Evolutionary conservation across 2,888 invertebrate genomes (phyloP), one percentile per base, ranked within the genome.

Genomic region (Philereme transversata): DNA sequence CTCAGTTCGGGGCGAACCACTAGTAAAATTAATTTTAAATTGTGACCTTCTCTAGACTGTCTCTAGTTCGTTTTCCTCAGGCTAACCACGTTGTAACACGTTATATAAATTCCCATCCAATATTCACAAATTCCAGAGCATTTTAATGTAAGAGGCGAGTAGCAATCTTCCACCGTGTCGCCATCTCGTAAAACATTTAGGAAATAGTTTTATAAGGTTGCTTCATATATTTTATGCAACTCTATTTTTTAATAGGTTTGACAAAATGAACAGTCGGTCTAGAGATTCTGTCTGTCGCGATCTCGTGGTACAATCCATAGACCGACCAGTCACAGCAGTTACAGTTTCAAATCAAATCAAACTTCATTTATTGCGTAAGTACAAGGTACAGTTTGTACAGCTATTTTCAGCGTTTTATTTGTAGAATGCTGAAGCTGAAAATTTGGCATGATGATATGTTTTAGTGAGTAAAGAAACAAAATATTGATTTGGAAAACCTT

Each of bases 71-170:
- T 9, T 8, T 43, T 38, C 41, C 34, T 47, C 22, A 52, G 57
- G 59, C 74, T 66, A 74, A 68, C 77, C 76, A 69, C 79, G 81
- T 71, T 76, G 78, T 78, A 75, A 76, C 81, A 77, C 72, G 83
- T 87, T 86, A 90, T 89, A 90, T 90, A 92, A 91, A 90, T 90
- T 90, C 89, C 84, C 73, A 82, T 83, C 90, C 90, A 91, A 91
- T 90, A 90, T 90, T 86, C 90, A 91, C 91, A 91, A 91, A 91
- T 91, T 90, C 80, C 74, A 51, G 71, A 56, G 74, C 81, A 83
- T 88, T 87, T 87, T 88, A 88, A 88, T 86, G 84, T 78, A 66
- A 65, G 62, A 67, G 67, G 84, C 82, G 88, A 88, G 90, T 88
- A 88, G 90, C 90, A 88, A 87, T 88, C 81, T 87, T 79, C 83